Conservation (phyloP, 2,113 vertebrate genomes). For the Chloebia gouldiae region DNA sequence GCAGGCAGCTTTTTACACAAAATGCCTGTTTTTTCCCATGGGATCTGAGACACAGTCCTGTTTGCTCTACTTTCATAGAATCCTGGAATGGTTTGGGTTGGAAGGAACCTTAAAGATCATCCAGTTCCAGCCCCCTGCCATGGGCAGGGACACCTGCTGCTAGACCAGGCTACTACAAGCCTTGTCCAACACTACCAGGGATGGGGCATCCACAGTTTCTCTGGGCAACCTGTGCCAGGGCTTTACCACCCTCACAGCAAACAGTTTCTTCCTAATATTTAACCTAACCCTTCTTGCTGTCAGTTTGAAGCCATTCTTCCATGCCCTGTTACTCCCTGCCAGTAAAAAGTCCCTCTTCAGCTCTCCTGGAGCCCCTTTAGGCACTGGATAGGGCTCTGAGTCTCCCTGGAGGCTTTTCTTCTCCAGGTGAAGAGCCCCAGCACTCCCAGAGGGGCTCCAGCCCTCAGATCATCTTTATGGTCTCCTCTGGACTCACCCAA, state of each 20-base stretch:
- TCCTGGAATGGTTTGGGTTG: neutral
- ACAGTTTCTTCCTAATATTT: neutral
- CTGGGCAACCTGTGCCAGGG: neutral
- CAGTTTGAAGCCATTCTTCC: neutral
- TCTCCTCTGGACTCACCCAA: neutral
- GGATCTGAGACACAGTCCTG: neutral
- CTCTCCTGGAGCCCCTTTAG: neutral
- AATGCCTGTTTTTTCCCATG: rapidly evolving
- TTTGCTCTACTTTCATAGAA: neutral
- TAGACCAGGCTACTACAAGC: neutral
- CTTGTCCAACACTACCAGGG: neutral
- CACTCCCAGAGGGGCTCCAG: neutral
- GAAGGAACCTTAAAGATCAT: neutral
- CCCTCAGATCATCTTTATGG: neutral
- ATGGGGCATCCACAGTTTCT: neutral
- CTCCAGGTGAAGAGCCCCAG: neutral
- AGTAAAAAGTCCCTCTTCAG: neutral
- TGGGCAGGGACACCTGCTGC: neutral
- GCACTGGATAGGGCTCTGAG: neutral
- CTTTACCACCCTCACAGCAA: neutral
- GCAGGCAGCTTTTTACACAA: neutral
- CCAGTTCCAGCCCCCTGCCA: neutral
- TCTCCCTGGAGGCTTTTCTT: neutral
- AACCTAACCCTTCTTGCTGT: neutral
- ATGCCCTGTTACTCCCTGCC: neutral